Evolutionary conservation across 2,797 vertebrate species (phyloP), one percentile per base, ranked within the genome.

Genomic region (Chromobotia macracanthus): DNA sequence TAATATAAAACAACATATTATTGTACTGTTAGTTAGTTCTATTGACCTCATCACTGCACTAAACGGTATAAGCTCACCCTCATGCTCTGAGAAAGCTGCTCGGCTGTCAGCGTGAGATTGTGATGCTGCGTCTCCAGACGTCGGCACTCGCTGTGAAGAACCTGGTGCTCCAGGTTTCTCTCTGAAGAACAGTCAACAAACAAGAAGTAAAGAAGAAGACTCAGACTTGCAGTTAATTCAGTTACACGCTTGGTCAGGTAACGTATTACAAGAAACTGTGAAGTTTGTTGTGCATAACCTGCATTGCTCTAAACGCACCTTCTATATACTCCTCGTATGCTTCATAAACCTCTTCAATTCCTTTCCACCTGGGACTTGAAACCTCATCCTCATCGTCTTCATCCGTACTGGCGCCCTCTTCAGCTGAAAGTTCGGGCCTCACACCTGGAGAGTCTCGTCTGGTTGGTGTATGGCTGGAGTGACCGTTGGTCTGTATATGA

Each of bases 291-390:
- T 1, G 38, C 38, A 7, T 6, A 38, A 1, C 38, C 38, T 6
- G 38, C 6, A 21, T 23, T 72, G 19, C 15, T 3, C 3, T 48
- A 23, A 44, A 72, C 86, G 73, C 83, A 99, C 97, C 97, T 93
- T 98, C 97, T 88, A 96, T 91, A 71, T 98, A 97, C 84, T 98
- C 97, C 90, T 98, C 96, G 92, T 98, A 98, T 70, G 96, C 97
- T 92, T 97, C 97, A 87, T 97, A 96, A 87, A 99, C 92, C 38
- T 96, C 95, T 91, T 98, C 97, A 16, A 99, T 97, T 84, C 97
- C 97, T 85, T 95, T 96, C 97, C 97, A 98, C 87, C 93, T 96
- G 84, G 92, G 92, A 84, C 89, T 85, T 63, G 94, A 92, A 70
- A 86, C 41, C 50, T 75, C 72, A 1, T 86, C 77, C 6, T 92